Base-by-base conservation (phyloP, 2,797 vertebrate species). In the Myotis vivesi region DNA sequence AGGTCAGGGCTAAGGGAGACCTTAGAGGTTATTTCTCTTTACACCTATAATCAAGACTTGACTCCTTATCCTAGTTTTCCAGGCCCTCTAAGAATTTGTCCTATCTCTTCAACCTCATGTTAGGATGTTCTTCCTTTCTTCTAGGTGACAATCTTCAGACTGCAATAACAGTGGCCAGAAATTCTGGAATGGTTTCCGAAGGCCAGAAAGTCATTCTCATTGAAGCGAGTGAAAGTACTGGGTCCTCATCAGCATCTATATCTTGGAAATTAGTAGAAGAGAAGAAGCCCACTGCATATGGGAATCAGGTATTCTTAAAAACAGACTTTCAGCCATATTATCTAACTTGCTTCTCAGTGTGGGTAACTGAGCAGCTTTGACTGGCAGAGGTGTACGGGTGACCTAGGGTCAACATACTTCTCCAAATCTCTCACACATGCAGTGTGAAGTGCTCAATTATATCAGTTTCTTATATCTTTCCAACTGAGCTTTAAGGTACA, bases 91-190 rank as follows among this genome's bases (percentile, higher is more conserved):
- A 66, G 19, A 38, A 36, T n/a, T 89, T 30, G 5, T 62, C 84
- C 20, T 36, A 3, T 76, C 23, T 87, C 19, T 66, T 73, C 25
- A 64, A 1, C 9, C 30, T 84, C 22, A 36, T 86, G 49, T 91
- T 62, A 12, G 2, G 41, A 19, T 76, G 30, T 6, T 79, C 22
- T 73, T 59, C 25, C 36, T 93, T 83, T 97, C 94, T 93, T 92
- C 36, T 93, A 99, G 98, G 98, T 33, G 98, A 99, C 95, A 98
- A 99, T 93, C 97, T 99, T 94, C 98, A 98, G 97, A 99, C 98
- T 28, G 98, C 98, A 81, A 28, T 99, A 72, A 98, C 98, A 0
- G 98, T 99, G 75, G 98, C 98, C 91, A 98, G 91, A 91, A 98
- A 98, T 23, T 98, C 98, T 76, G 98, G 98, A 41, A 98, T 99